Conservation (phyloP, 2,888 invertebrate species). For the Lathronympha strigana region DNA sequence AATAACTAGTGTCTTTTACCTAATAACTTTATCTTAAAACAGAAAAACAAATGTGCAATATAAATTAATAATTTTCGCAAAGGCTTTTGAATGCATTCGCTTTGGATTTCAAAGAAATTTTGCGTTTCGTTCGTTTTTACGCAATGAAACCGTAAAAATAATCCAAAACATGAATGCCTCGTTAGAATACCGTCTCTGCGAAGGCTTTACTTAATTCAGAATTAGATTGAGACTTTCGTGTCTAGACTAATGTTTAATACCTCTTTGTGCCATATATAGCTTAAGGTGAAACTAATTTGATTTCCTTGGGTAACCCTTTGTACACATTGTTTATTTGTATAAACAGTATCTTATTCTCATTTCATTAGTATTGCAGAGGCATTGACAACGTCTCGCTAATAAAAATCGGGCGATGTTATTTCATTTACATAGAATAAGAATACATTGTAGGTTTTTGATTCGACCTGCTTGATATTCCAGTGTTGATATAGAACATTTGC, state of each 20-base stretch:
- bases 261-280: slow-evolving; percentile 22
- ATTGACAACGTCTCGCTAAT: slow-evolving; percentile 17
- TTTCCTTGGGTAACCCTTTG: slow-evolving; percentile 3
- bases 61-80: neutral
- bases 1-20: neutral
- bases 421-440: slow-evolving; percentile 31
- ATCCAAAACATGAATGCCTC: slow-evolving; percentile 10
- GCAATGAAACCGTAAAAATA: slow-evolving; percentile 2
- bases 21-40: no score
- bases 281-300: slow-evolving; percentile 28
- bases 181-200: slow-evolving; percentile 5
- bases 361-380: slow-evolving; percentile 16
- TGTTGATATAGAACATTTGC: slow-evolving; percentile 32
- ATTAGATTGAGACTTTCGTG: slow-evolving; percentile 33
- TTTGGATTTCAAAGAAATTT: neutral
- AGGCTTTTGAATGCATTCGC: slow-evolving; percentile 7
- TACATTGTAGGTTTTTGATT: slow-evolving; percentile 18
- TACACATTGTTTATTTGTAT: slow-evolving; percentile 3
- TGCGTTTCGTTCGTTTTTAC: slow-evolving; percentile 4
- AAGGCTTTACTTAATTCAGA: slow-evolving; percentile 33
- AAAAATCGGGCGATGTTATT: slow-evolving; percentile 15
- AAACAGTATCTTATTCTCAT: slow-evolving; percentile 8
- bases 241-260: slow-evolving; percentile 32
- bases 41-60: neutral
- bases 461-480: slow-evolving; percentile 30